These are phyloP conservation scores for Euphonia xanthogaster DNA, from an alignment of 2,797 vertebrate species.

Conservation along the genomic window DNA sequence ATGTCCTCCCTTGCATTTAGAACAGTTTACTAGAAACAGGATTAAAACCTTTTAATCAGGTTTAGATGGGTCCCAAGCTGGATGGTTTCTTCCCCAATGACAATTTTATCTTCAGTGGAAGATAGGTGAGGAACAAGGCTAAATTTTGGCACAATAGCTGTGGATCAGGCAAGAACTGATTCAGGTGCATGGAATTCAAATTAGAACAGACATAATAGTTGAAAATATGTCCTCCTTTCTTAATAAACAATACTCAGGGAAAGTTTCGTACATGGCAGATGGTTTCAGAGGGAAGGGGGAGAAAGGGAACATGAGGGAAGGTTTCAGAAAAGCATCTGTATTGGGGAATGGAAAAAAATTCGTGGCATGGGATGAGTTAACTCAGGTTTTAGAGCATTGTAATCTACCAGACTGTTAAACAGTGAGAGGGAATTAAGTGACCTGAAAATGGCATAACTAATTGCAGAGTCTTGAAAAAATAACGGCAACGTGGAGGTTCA, in stretches of 20 bases:
- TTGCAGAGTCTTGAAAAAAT: constrained; percentile 67
- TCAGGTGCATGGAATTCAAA: neutral
- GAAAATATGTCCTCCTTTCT: neutral
- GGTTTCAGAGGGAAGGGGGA: neutral
- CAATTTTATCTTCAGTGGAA: neutral
- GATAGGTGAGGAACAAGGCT: neutral
- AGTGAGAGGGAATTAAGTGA: constrained; percentile 77
- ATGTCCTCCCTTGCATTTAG: neutral
- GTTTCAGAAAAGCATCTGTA: neutral
- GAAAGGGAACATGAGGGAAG: neutral
- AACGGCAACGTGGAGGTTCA: constrained; percentile 73
- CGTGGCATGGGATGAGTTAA: constrained; percentile 60
- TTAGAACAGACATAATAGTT: neutral
- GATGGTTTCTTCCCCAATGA: neutral
- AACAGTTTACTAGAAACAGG: neutral
- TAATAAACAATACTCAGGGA: neutral
- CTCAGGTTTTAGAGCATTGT: constrained; percentile 62
- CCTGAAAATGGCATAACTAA: constrained; percentile 80
- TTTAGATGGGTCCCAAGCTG: neutral
- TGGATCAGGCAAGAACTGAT: neutral
- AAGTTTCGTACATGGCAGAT: neutral
- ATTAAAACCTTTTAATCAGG: neutral
- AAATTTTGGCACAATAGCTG: neutral
- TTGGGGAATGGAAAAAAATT: constrained; percentile 11
- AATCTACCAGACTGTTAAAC: constrained; percentile 73